Conservation (phyloP, 2,113 vertebrate genomes). For the Hucho hucho region DNA sequence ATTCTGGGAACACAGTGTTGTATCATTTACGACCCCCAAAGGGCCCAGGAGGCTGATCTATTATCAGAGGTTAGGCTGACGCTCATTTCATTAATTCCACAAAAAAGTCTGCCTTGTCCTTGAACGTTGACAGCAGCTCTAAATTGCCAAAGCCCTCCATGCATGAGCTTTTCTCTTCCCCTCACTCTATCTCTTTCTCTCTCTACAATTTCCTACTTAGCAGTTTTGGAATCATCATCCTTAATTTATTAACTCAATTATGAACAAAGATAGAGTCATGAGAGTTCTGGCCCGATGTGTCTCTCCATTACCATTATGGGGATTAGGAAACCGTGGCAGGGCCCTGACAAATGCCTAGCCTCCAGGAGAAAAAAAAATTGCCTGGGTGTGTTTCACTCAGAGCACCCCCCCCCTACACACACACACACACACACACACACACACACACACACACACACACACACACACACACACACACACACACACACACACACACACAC, state of each 20-base stretch:
- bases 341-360: conserved; percentile 24
- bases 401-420: not conserved
- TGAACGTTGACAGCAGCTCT: conserved; percentile 48
- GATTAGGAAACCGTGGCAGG: conserved; percentile 20
- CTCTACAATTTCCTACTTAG: conserved; percentile 31
- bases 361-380: not conserved
- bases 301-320: conserved; percentile 33
- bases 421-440: no score
- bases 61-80: no score
- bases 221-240: conserved; percentile 45
- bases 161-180: conserved; percentile 23
- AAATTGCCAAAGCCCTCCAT: conserved; percentile 50
- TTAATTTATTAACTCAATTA: conserved; percentile 61
- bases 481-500: no score
- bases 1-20: conserved; percentile 15
- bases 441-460: no score
- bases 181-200: not conserved
- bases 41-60: no score
- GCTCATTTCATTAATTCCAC: no score
- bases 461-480: no score
- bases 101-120: conserved; percentile 33
- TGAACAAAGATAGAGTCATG: conserved; percentile 35
- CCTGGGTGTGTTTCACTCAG: not conserved
- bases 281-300: conserved; percentile 40
- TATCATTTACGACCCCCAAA: conserved; percentile 26